phyloP scores from a whole-genome alignment of 2,888 invertebrate genomes.

The Linyphia triangularis region DNA sequence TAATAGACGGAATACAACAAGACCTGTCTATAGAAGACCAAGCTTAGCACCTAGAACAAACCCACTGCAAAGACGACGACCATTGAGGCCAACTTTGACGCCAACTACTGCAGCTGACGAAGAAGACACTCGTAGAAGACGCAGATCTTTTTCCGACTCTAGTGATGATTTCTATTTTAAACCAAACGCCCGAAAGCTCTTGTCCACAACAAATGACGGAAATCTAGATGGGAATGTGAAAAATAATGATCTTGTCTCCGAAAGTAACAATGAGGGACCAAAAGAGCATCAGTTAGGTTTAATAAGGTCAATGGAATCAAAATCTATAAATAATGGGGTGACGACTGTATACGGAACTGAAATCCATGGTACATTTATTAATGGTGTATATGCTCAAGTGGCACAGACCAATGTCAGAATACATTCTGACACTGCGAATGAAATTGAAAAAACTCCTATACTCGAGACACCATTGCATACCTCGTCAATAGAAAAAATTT shows the following conservation, averaged over 20 bases:
- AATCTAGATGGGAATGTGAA: slow-evolving; percentile 7
- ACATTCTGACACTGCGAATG: slow-evolving; percentile 55
- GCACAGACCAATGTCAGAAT: slow-evolving; percentile 77
- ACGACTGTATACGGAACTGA: slow-evolving; percentile 88
- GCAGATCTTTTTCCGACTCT: slow-evolving; percentile 10
- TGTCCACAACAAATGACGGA: slow-evolving; percentile 38
- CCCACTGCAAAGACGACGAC: slow-evolving; percentile 61
- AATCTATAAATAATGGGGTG: slow-evolving; percentile 84
- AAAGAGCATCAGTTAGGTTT: slow-evolving; percentile 62
- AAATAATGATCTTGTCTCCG: slow-evolving; percentile 62
- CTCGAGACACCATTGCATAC: background rate
- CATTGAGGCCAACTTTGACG: slow-evolving; percentile 5
- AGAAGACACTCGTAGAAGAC: background rate
- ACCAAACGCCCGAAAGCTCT: slow-evolving; percentile 51
- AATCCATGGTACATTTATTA: slow-evolving; percentile 86
- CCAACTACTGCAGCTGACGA: background rate
- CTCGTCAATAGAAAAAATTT: background rate
- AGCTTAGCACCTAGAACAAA: slow-evolving; percentile 42
- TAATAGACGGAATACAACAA: slow-evolving; percentile 48
- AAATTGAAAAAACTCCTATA: slow-evolving; percentile 60
- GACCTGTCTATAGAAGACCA: slow-evolving; percentile 58
- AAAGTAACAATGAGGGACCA: slow-evolving; percentile 1
- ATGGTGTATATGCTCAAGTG: slow-evolving; percentile 84
- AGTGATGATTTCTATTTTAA: background rate
- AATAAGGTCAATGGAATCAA: slow-evolving; percentile 65